Conservation (phyloP, 1,140 invertebrate species). For the Lethrus apterus region DNA sequence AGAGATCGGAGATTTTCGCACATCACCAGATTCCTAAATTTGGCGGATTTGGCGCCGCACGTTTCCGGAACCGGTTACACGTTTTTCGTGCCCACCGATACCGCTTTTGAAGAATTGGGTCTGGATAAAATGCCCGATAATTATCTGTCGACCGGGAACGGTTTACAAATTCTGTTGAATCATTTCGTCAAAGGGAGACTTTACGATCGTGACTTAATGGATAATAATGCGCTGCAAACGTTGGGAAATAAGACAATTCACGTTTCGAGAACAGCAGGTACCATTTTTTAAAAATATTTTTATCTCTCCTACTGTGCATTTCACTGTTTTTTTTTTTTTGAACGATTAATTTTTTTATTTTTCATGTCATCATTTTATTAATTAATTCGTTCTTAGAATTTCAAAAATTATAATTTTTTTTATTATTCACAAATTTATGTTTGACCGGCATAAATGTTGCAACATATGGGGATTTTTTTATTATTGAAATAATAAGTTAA, state of each 20-base stretch:
- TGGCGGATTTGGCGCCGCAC: slow-evolving; percentile 51
- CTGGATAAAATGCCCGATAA: slow-evolving; percentile 50
- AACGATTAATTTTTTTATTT: background rate
- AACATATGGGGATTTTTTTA: too few relatives aligned
- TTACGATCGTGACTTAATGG: slow-evolving; percentile 50
- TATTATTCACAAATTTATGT: too few relatives aligned
- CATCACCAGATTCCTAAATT: slow-evolving; percentile 51
- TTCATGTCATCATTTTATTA: too few relatives aligned
- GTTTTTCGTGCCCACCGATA: slow-evolving; percentile 55
- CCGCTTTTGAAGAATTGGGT: slow-evolving; percentile 49
- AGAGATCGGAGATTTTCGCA: slow-evolving; percentile 48
- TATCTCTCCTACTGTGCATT: too few relatives aligned
- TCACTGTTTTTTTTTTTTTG: slow-evolving; percentile 3
- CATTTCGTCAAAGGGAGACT: slow-evolving; percentile 54
- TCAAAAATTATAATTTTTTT: too few relatives aligned
- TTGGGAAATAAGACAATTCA: slow-evolving; percentile 49
- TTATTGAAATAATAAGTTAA: too few relatives aligned
- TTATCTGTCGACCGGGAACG: slow-evolving; percentile 47
- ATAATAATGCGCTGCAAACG: slow-evolving; percentile 45
- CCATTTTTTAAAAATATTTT: background rate
- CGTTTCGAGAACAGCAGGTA: slow-evolving; percentile 45
- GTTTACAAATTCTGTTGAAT: slow-evolving; percentile 50
- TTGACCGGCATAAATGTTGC: too few relatives aligned
- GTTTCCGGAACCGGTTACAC: slow-evolving; percentile 53
- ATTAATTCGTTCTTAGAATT: too few relatives aligned